phyloP scores from a whole-genome alignment of 2,888 invertebrate species.

The Lasioglossum villosulum region DNA sequence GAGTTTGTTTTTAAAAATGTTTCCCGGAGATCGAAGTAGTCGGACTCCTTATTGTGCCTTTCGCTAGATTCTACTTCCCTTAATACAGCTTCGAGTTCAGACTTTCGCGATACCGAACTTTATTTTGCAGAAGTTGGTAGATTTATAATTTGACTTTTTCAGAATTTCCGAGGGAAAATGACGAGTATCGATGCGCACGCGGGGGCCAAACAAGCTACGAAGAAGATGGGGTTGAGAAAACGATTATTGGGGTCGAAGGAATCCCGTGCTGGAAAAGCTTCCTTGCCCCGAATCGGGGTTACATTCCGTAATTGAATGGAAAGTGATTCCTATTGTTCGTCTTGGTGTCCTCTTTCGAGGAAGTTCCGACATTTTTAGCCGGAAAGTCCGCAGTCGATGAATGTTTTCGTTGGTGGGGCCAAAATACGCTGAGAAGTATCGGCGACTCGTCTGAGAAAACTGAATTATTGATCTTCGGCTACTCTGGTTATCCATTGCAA shows the following conservation, averaged over 20 bases:
- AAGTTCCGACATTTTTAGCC: constrained; percentile 24
- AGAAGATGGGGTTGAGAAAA: not conserved
- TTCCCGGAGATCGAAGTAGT: not conserved
- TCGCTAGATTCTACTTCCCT: not conserved
- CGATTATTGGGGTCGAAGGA: constrained; percentile 32
- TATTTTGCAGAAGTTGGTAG: constrained; percentile 62
- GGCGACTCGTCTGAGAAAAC: not conserved
- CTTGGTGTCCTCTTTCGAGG: not conserved
- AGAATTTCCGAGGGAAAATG: constrained; percentile 10
- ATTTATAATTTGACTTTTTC: not conserved
- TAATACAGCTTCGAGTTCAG: not conserved
- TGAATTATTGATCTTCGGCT: not conserved
- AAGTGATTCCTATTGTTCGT: constrained; percentile 27
- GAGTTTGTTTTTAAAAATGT: not conserved
- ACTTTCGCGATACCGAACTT: not conserved
- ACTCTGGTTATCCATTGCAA: not conserved
- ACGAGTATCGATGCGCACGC: constrained; percentile 44
- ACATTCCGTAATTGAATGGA: constrained; percentile 23
- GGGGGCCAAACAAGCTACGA: constrained; percentile 12
- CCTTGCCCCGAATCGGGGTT: constrained; percentile 12
- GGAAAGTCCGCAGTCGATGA: constrained; percentile 14
- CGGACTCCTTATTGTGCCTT: not conserved
- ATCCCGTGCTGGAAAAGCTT: constrained; percentile 9
- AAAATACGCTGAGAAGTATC: constrained; percentile 8
- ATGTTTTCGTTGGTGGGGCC: not conserved